A percentile compares a stretch with the other conserved stretches of the same genome.
Evolutionary conservation across 2,797 vertebrate species (phyloP).

Genomic region (Eospalax fontanierii): DNA sequence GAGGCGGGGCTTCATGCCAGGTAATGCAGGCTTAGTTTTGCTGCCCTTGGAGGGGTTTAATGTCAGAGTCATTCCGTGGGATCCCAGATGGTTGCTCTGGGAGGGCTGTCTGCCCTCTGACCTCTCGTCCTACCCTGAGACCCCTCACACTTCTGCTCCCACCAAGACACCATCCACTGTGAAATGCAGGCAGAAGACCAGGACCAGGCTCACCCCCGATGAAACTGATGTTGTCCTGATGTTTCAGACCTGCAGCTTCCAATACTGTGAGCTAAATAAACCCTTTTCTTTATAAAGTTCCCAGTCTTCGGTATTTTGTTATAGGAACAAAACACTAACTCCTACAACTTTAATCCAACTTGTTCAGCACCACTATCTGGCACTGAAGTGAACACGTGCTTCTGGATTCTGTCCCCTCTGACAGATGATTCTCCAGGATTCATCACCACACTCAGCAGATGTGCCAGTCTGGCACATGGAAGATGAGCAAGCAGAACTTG

Average conservation of each 20-base stretch:
- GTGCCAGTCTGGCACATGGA: neutral
- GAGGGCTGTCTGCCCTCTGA: neutral
- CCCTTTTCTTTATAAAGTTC: neutral
- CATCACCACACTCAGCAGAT: neutral
- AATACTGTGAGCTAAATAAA: neutral
- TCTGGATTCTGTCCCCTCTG: neutral
- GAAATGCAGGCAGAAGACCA: too few relatives aligned
- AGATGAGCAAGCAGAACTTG: neutral
- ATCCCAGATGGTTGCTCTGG: neutral
- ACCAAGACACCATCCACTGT: too few relatives aligned
- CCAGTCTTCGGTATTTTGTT: neutral
- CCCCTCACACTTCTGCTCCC: neutral
- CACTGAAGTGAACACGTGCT: fast-evolving
- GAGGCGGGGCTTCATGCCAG: neutral
- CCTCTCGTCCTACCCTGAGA: neutral
- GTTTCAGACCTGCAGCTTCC: neutral
- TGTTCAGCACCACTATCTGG: neutral
- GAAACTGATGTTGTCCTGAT: neutral
- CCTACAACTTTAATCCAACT: neutral
- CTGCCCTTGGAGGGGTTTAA: neutral
- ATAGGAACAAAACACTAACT: neutral
- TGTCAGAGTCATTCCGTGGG: neutral
- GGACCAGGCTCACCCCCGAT: neutral
- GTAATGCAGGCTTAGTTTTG: neutral
- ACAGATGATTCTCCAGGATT: neutral